Evolutionary conservation across 2,888 invertebrate genomes (phyloP).

Genomic region (Andrena chrysosceles): DNA sequence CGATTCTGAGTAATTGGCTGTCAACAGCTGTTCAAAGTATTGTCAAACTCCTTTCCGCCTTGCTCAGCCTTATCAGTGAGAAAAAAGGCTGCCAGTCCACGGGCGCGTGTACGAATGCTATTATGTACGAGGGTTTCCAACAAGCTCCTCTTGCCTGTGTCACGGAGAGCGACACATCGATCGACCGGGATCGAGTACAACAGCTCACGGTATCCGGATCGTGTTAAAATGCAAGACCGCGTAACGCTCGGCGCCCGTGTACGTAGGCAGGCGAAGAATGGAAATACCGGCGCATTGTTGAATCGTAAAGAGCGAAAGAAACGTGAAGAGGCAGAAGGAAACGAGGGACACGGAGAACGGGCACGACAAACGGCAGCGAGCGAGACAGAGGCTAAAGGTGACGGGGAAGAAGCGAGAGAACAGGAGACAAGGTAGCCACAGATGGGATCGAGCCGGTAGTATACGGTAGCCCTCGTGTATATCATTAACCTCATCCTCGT

Average conservation of each 20-base stretch:
- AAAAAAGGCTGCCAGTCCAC: too few species aligned
- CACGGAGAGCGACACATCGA: conserved; percentile 34
- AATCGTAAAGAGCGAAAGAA: conserved; percentile 63
- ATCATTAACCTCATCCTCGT: conserved; percentile 83
- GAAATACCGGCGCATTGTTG: conserved; percentile 45
- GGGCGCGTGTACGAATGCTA: too few species aligned
- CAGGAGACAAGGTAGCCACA: conserved; percentile 72
- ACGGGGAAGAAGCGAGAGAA: conserved; percentile 32
- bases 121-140: too few species aligned
- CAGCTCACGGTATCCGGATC: conserved; percentile 10
- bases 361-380: not conserved
- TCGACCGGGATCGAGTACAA: conserved; percentile 34
- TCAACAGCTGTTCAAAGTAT: too few species aligned
- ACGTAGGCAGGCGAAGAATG: conserved; percentile 33
- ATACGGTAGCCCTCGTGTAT: conserved; percentile 81
- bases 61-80: too few species aligned
- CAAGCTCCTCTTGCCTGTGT: not conserved
- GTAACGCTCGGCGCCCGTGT: conserved; percentile 2
- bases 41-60: too few species aligned
- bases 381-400: not conserved
- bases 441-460: conserved; percentile 79
- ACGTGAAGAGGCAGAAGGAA: conserved; percentile 18
- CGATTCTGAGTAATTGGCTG: too few species aligned
- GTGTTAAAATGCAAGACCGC: conserved; percentile 38
- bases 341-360: not conserved